phyloP scores from a whole-genome alignment of 2,888 invertebrate genomes.

The Metopia argyrocephala region DNA sequence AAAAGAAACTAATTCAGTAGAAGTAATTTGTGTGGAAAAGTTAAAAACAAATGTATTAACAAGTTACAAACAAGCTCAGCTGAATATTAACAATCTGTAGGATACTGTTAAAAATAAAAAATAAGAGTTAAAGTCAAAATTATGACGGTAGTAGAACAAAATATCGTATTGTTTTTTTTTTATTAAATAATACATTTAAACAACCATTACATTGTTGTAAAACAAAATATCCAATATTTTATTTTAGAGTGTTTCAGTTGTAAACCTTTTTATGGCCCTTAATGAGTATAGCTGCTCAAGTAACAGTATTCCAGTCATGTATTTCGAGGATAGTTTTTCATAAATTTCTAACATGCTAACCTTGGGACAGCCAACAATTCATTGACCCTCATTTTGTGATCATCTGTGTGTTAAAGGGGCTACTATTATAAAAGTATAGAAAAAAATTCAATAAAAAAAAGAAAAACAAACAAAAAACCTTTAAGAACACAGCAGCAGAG shows the following conservation, averaged over 20 bases:
- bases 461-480: too few species aligned
- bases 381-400: slow-evolving; percentile 34
- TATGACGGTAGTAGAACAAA: slow-evolving; percentile 13
- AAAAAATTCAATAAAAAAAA: too few species aligned
- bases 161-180: too few species aligned
- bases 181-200: too few species aligned
- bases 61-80: not conserved
- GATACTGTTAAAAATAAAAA: not conserved
- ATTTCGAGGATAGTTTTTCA: slow-evolving; percentile 15
- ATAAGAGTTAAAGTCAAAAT: slow-evolving; percentile 5
- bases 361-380: not conserved
- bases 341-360: not conserved
- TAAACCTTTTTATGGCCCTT: not conserved
- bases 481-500: too few species aligned
- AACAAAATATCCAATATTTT: too few species aligned
- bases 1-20: not conserved
- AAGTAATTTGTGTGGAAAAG: not conserved
- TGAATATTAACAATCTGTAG: not conserved
- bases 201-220: too few species aligned
- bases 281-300: not conserved
- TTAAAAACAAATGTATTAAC: not conserved
- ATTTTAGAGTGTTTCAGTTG: too few species aligned
- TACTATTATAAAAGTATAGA: too few species aligned
- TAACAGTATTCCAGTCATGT: slow-evolving; percentile 28
- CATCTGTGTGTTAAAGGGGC: too few species aligned